Evolutionary conservation across 2,888 invertebrate species (phyloP).

Genomic region (Pogonocherus hispidulus): DNA sequence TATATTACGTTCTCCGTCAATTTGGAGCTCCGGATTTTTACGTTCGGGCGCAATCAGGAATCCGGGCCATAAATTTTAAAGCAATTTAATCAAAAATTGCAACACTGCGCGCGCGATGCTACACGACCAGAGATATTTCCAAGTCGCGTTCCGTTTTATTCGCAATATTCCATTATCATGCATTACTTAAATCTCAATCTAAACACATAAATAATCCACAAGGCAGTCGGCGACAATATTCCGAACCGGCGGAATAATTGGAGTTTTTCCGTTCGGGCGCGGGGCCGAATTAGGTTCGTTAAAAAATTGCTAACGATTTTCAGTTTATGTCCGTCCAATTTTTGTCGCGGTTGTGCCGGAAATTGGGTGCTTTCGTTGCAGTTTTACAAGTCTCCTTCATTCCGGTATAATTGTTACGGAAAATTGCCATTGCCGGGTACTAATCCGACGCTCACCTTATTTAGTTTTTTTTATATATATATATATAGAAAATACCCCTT

Average conservation of each 20-base stretch:
- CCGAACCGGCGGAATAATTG: slow-evolving; percentile 59
- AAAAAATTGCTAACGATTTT: slow-evolving; percentile 39
- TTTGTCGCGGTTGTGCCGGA: neutral
- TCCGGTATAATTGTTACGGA: too few species aligned
- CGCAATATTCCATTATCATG: slow-evolving; percentile 65
- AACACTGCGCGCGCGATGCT: slow-evolving; percentile 38
- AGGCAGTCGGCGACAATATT: slow-evolving; percentile 59
- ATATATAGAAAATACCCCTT: too few species aligned
- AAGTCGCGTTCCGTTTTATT: slow-evolving; percentile 60
- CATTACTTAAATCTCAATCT: slow-evolving; percentile 66
- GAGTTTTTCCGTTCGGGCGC: slow-evolving; percentile 54
- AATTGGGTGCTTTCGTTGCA: too few species aligned
- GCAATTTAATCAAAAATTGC: slow-evolving; percentile 65
- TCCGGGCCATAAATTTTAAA: slow-evolving; percentile 61
- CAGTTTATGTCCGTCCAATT: neutral
- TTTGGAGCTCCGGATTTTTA: slow-evolving; percentile 44
- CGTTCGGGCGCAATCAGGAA: slow-evolving; percentile 54
- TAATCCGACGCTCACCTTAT: too few species aligned
- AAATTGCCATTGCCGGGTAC: too few species aligned
- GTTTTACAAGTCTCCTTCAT: too few species aligned
- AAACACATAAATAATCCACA: slow-evolving; percentile 64
- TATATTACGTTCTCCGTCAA: slow-evolving; percentile 41
- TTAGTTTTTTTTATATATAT: too few species aligned
- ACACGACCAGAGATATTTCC: slow-evolving; percentile 58
- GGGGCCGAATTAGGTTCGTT: slow-evolving; percentile 49